Base-by-base conservation (phyloP, 2,888 invertebrate genomes). In the Leucophenga maculata region DNA sequence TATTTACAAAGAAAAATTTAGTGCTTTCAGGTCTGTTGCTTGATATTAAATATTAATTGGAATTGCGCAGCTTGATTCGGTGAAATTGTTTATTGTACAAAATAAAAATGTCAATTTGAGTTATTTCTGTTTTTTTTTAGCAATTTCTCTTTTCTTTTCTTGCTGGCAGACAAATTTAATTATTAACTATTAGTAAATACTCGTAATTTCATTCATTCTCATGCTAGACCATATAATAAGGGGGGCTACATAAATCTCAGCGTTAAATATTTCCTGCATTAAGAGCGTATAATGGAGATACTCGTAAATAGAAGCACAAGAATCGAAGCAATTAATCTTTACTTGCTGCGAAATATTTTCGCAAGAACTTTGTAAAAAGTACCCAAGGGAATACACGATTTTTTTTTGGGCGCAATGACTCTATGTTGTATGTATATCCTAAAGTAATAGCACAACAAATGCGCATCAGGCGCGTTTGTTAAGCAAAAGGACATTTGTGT, bases 281-380 rank as follows among this genome's bases (percentile, higher is more conserved):
- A 14, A 26, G 55, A 8, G 26, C 59, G 26, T 4, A 26, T 26
- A 26, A 4, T 22, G 59, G 14, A 32, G n/a, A 6, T n/a, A n/a
- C n/a, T n/a, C n/a, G n/a, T n/a, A 11, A 32, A 26, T 0, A 31
- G 32, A 9, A n/a, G 8, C 48, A 22, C 9, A 18, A 18, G 20
- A 60, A 44, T 18, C 13, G 46, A 64, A 48, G 46, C 62, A 64
- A 64, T 64, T 64, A 64, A 64, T 64, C 62, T 64, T 64, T 64
- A 48, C 18, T 22, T n/a, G 62, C 48, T 64, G 62, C 39, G 20
- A 44, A 62, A 48, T 64, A 64, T 22, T 39, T 46, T 20, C 22
- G 46, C 32, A 50, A 18, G 8, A 50, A 14, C 13, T 50, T 6
- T 8, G 16, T 50, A 16, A 18, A 50, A 50, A 16, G 50, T 50